These are phyloP conservation scores for Formica selysi DNA, from an alignment of 1,140 invertebrate genomes.

Conservation along the genomic window DNA sequence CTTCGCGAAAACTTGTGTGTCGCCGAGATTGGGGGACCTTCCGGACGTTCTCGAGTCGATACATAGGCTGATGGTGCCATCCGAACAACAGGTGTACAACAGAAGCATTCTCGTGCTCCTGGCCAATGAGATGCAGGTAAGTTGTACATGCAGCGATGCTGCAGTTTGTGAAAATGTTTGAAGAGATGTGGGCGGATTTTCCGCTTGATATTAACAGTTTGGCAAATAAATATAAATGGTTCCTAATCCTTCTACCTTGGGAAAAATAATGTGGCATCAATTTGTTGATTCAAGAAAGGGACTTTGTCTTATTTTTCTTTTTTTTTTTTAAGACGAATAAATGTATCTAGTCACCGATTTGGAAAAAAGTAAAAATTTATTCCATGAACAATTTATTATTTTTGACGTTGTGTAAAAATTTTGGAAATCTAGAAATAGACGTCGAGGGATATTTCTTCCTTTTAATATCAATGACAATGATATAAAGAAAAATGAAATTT, in stretches of 20 bases:
- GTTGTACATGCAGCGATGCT: conserved; percentile 20
- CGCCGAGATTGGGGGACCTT: conserved; percentile 88
- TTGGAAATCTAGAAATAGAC: neutral
- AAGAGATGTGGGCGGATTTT: neutral
- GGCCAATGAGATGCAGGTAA: conserved; percentile 86
- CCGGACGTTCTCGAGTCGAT: conserved; percentile 89
- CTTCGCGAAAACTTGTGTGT: conserved; percentile 90
- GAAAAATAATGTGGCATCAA: neutral
- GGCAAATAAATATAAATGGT: neutral
- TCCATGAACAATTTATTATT: neutral
- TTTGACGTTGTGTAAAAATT: neutral
- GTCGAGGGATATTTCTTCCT: neutral
- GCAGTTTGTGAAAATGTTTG: neutral
- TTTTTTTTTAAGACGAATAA: neutral
- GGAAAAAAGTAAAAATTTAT: neutral
- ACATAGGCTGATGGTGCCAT: conserved; percentile 87
- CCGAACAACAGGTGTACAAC: conserved; percentile 79
- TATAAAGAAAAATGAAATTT: neutral
- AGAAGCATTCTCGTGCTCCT: conserved; percentile 85
- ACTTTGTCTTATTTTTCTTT: neutral
- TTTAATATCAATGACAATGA: neutral
- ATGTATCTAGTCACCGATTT: neutral
- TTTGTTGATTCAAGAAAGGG: neutral
- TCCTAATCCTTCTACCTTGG: neutral
- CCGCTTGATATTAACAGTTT: neutral